Base-by-base conservation (phyloP, 1,140 invertebrate genomes). In the Capitella teleta region DNA sequence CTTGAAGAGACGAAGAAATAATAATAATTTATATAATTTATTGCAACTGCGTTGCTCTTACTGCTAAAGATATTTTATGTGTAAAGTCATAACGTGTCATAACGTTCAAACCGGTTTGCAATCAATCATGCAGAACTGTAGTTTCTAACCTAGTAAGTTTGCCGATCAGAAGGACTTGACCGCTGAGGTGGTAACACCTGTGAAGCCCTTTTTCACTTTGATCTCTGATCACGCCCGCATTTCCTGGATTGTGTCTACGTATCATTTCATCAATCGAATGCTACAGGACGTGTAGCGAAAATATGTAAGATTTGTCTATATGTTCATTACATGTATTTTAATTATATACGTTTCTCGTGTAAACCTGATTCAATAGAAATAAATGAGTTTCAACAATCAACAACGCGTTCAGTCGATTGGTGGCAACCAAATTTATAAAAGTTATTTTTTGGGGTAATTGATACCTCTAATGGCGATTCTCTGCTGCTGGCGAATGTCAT, bases 401-500 rank as follows among this genome's bases (percentile, higher is more conserved):
- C 4, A 37, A 37, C 3, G 16, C 2, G 21, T 18, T 6, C 8
- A 19, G n/a, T 3, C 5, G 8, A 38, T 4, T 18, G 23, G 12
- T 21, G 23, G 38, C 38, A 14, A 40, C 25, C 25, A 21, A 2
- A 3, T 16, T 40, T 40, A 24, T 3, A 19, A 40, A 40, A 3
- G 8, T 6, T 21, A 12, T 16, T 21, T 40, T 16, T 41, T n/a
- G 10, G 10, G 19, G 12, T 12, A 41, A 23, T 24, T 10, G 36
- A 30, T 34, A 59, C 61, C 59, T 59, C 46, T 44, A 14, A 61
- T 61, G 25, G 55, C 43, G 3, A 37, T 34, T 51, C 69, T 60
- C 44, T 72, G 68, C 34, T 70, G 63, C 10, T 59, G 47, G 34
- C 61, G 52, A n/a, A 72, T 58, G 10, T 65, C 63, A 26, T 53